phyloP scores from a whole-genome alignment of 1,140 invertebrate genomes.

The Whitmania pigra region DNA sequence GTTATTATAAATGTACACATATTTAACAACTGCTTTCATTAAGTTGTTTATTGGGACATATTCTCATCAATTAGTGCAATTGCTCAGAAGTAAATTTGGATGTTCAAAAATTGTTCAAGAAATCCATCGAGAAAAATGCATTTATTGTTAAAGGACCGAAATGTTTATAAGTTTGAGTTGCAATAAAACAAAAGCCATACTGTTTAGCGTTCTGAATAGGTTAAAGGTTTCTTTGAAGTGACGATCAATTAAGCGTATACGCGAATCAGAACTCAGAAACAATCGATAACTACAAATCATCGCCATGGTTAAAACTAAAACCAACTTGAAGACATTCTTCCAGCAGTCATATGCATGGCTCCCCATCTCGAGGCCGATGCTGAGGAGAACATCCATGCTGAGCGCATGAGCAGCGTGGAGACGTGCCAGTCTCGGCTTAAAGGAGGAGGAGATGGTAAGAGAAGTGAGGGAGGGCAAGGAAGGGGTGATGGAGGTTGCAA shows the following conservation, averaged over 20 bases:
- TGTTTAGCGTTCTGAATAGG: too few species aligned
- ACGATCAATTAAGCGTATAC: too few species aligned
- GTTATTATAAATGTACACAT: too few species aligned
- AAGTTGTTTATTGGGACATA: too few species aligned
- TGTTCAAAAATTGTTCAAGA: too few species aligned
- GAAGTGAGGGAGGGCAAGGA: background rate
- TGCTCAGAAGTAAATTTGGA: too few species aligned
- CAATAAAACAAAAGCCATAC: too few species aligned
- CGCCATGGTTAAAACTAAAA: background rate
- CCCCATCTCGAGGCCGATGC: slow-evolving; percentile 69
- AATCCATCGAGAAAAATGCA: too few species aligned
- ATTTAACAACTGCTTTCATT: too few species aligned
- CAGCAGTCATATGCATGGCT: slow-evolving; percentile 80
- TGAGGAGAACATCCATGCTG: slow-evolving; percentile 71
- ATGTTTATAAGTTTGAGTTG: too few species aligned
- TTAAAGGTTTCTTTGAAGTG: background rate
- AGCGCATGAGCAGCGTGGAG: slow-evolving; percentile 66
- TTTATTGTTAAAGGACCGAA: too few species aligned
- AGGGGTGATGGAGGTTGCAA: background rate
- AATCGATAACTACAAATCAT: background rate
- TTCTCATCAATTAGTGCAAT: too few species aligned
- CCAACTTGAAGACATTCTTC: slow-evolving; percentile 73
- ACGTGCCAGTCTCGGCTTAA: slow-evolving; percentile 33
- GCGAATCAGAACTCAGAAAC: background rate
- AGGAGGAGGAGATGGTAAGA: slow-evolving; percentile 22